Evolutionary conservation across 2,888 invertebrate genomes (phyloP).

Genomic region (Drosophila mettleri): DNA sequence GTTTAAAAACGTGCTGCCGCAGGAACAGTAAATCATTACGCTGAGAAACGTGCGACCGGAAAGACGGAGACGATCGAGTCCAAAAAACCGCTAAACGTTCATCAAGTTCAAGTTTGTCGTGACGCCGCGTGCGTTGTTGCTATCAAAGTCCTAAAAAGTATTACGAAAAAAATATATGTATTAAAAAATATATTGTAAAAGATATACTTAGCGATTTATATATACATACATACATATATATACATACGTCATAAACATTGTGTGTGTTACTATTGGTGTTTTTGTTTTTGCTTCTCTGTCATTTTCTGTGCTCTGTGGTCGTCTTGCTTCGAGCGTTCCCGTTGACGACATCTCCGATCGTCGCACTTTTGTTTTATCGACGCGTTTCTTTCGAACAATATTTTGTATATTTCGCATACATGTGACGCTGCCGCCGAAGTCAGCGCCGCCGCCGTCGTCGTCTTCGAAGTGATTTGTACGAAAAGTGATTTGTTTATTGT

Average conservation of each 20-base stretch:
- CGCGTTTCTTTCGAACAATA: conserved; percentile 45
- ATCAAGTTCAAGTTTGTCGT: conserved; percentile 71
- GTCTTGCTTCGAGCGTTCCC: conserved; percentile 27
- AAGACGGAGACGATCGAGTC: conserved; percentile 44
- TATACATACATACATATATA: conserved; percentile 21
- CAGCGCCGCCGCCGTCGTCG: conserved; percentile 6
- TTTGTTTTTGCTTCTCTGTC: conserved; percentile 22
- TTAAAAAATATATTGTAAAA: conserved; percentile 36
- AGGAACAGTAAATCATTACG: conserved; percentile 84
- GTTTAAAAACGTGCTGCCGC: conserved; percentile 84
- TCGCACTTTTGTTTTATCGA: conserved; percentile 64
- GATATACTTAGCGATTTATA: conserved; percentile 32
- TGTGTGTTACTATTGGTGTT: conserved; percentile 18
- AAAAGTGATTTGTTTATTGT: conserved; percentile 49
- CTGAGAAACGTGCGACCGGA: conserved; percentile 82
- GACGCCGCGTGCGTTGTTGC: conserved; percentile 36
- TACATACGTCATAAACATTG: conserved; percentile 36
- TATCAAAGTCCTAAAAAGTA: conserved; percentile 63
- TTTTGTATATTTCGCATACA: conserved; percentile 30
- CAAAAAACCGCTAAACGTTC: conserved; percentile 13
- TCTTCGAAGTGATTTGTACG: conserved; percentile 30
- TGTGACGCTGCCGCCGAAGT: conserved; percentile 36
- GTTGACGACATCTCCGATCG: conserved; percentile 37
- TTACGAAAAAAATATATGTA: conserved; percentile 30
- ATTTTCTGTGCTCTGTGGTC: conserved; percentile 41